phyloP scores from a whole-genome alignment of 2,113 vertebrate species.

The Muntiacus reevesi region DNA sequence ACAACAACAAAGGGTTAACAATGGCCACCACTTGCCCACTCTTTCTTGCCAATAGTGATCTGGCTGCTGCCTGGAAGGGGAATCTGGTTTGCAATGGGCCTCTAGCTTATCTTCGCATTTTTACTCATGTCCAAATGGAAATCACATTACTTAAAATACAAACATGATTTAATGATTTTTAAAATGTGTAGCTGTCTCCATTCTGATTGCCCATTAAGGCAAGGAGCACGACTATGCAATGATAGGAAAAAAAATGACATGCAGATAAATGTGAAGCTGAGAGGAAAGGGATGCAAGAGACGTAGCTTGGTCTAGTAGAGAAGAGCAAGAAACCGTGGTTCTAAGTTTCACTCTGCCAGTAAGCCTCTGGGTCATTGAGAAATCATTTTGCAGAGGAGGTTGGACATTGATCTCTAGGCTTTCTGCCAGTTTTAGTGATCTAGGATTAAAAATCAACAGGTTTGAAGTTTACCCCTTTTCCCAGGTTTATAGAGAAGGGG shows the following conservation, averaged over 20 bases:
- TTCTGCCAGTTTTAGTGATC: slow-evolving; percentile 23
- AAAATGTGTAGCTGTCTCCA: slow-evolving; percentile 50
- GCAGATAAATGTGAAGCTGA: slow-evolving; percentile 10
- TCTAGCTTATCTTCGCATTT: slow-evolving; percentile 28
- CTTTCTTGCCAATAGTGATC: background rate
- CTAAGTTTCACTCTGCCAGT: background rate
- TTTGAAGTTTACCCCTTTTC: background rate
- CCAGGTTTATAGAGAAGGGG: background rate
- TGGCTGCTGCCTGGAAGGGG: background rate
- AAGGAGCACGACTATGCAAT: slow-evolving; percentile 33
- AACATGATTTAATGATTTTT: slow-evolving; percentile 38
- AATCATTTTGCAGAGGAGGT: background rate
- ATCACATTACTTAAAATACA: slow-evolving; percentile 52
- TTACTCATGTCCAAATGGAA: slow-evolving; percentile 20
- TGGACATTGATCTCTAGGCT: background rate
- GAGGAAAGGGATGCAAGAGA: background rate
- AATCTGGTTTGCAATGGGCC: background rate
- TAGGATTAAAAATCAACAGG: background rate
- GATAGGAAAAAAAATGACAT: background rate
- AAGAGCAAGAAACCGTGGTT: background rate
- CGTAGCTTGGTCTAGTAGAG: background rate
- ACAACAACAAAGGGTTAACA: background rate
- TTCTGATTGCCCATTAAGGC: slow-evolving; percentile 33
- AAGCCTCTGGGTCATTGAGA: background rate
- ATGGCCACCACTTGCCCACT: background rate